Percentiles rank a stretch among this genome's conserved stretches.
phyloP scores from a whole-genome alignment of 1,140 invertebrate genomes.

The Nephila pilipes region DNA sequence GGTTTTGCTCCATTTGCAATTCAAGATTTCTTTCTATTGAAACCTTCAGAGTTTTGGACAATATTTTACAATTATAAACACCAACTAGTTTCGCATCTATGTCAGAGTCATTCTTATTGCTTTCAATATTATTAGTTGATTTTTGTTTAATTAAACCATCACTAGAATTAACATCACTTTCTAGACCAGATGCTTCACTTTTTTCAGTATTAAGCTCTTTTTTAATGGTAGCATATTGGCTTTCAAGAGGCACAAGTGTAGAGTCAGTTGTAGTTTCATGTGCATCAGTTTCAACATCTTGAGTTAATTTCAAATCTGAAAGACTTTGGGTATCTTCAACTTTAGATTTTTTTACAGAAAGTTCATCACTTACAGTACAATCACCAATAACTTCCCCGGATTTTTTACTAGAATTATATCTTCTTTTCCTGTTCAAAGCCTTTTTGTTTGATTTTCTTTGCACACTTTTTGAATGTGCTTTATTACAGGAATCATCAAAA shows the following conservation, averaged over 20 bases:
- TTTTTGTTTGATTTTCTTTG: neutral
- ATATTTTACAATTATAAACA: neutral
- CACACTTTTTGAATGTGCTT: neutral
- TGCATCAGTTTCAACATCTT: neutral
- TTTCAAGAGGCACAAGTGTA: neutral
- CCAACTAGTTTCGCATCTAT: neutral
- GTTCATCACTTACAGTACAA: neutral
- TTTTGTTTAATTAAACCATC: neutral
- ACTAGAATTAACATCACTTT: neutral
- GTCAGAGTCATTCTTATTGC: neutral
- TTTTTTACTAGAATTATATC: neutral
- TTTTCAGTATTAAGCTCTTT: neutral
- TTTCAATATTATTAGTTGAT: neutral
- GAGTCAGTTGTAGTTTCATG: neutral
- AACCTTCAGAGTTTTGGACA: neutral
- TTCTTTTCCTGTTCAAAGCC: neutral
- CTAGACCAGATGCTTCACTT: neutral
- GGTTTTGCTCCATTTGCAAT: constrained; percentile 29
- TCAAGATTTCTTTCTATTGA: neutral
- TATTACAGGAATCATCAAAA: neutral
- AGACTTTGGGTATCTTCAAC: neutral
- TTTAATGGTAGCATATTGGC: neutral
- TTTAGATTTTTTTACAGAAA: neutral
- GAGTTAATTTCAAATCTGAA: neutral
- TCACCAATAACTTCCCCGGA: neutral